These are phyloP conservation scores for Neostethus bicornis DNA, from an alignment of 2,797 vertebrate genomes.

Conservation along the genomic window DNA sequence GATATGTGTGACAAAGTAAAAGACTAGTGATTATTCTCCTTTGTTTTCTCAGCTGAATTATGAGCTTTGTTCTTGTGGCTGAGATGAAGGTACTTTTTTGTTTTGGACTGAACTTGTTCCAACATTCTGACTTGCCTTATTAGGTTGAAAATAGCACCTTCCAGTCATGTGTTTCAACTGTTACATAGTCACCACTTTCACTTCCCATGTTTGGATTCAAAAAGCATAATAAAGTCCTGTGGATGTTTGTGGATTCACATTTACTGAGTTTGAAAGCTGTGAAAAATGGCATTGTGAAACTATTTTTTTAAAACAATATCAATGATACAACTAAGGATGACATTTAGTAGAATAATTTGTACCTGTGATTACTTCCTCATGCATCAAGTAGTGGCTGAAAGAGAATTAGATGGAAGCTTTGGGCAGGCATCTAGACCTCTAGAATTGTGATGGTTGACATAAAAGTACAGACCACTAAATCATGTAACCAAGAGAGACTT, in stretches of 20 bases:
- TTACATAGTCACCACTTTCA: slow-evolving; percentile 18
- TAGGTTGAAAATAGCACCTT: slow-evolving; percentile 18
- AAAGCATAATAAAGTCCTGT: slow-evolving; percentile 33
- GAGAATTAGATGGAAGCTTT: too few relatives aligned
- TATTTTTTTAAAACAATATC: too few relatives aligned
- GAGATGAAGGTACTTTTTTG: not conserved
- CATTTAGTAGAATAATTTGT: too few relatives aligned
- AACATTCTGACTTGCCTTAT: not conserved
- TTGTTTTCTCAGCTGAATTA: too few relatives aligned
- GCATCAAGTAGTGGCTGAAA: too few relatives aligned
- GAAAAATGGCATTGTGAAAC: not conserved
- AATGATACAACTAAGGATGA: too few relatives aligned
- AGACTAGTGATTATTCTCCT: slow-evolving; percentile 5
- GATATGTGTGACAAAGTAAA: not conserved
- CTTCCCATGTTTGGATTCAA: slow-evolving; percentile 24
- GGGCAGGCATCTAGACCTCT: too few relatives aligned
- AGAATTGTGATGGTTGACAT: too few relatives aligned
- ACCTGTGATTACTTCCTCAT: too few relatives aligned
- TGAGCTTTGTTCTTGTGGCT: not conserved
- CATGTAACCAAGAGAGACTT: too few relatives aligned
- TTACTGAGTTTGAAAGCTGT: not conserved
- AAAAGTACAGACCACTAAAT: too few relatives aligned
- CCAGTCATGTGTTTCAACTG: slow-evolving; percentile 18
- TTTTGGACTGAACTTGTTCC: slow-evolving; percentile 1
- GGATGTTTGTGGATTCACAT: not conserved